Evolutionary conservation across 2,888 invertebrate genomes (phyloP).

Genomic region (Drosophila eohydei): DNA sequence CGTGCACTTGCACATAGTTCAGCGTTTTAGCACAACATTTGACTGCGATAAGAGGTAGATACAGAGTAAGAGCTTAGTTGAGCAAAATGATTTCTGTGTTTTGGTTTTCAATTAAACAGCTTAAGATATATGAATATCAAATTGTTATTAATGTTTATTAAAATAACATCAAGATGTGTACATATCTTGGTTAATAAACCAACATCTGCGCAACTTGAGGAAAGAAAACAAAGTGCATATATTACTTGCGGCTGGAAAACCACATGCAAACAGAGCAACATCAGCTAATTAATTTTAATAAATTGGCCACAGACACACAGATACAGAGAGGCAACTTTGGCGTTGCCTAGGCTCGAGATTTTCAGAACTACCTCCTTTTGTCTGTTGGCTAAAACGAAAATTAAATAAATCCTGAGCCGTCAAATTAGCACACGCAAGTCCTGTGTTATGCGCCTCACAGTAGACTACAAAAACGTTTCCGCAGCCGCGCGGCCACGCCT

Average conservation of each 20-base stretch:
- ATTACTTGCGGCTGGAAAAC: conserved; percentile 57
- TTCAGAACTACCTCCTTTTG: conserved; percentile 53
- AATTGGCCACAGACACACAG: conserved; percentile 70
- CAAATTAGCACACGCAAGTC: conserved; percentile 78
- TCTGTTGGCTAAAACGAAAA: conserved; percentile 66
- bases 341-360: conserved; percentile 42
- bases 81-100: neutral
- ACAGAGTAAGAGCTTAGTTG: neutral
- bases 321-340: conserved; percentile 15
- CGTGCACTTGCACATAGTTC: conserved; percentile 12
- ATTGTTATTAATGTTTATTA: neutral
- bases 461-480: conserved; percentile 32
- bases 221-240: conserved; percentile 51
- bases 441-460: conserved; percentile 12
- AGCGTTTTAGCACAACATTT: neutral
- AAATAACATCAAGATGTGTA: neutral
- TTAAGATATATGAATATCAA: neutral
- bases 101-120: neutral
- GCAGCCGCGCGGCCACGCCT: conserved; percentile 39
- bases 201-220: conserved; percentile 26
- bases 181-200: conserved; percentile 9
- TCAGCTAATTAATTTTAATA: conserved; percentile 81
- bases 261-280: conserved; percentile 63
- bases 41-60: neutral
- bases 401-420: conserved; percentile 81